Conservation (phyloP, 2,113 vertebrate species). For the Stigmatopora argus region DNA sequence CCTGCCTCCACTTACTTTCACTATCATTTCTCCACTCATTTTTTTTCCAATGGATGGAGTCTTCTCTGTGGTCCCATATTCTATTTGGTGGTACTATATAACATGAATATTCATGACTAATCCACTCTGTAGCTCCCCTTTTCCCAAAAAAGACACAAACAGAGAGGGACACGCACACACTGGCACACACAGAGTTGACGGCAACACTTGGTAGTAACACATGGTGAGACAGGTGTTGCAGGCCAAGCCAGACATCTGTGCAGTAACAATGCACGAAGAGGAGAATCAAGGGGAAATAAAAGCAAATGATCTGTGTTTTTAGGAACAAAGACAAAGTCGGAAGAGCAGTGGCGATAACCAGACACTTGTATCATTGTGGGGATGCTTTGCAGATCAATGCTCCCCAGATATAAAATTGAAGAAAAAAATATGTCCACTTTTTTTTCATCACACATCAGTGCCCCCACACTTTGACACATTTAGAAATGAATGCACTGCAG, state of each 20-base stretch:
- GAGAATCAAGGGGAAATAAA: conserved; percentile 24
- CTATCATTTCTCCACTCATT: conserved; percentile 6
- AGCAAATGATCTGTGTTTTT: conserved; percentile 16
- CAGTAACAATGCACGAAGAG: conserved; percentile 51
- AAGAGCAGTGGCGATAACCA: conserved; percentile 2
- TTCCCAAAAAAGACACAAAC: conserved; percentile 13
- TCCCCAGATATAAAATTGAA: no score
- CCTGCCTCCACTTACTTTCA: conserved; percentile 1
- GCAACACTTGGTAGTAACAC: conserved; percentile 79
- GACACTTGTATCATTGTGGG: background rate
- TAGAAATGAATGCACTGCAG: no score
- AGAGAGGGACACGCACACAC: conserved; percentile 7
- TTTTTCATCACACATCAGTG: no score
- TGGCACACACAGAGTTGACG: conserved; percentile 52
- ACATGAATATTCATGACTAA: conserved; percentile 76
- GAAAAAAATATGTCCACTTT: no score
- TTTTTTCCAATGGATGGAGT: conserved; percentile 54
- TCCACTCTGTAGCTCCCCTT: conserved; percentile 44
- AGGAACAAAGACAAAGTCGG: conserved; percentile 24
- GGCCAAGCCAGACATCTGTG: conserved; percentile 77
- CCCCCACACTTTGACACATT: no score
- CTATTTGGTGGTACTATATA: conserved; percentile 63
- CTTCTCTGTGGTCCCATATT: conserved; percentile 62
- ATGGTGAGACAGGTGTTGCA: conserved; percentile 79
- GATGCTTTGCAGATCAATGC: no score